Percentiles rank a stretch among this genome's conserved stretches.
Evolutionary conservation across 2,113 vertebrate genomes (phyloP).

Genomic region (Ochotona curzoniae): DNA sequence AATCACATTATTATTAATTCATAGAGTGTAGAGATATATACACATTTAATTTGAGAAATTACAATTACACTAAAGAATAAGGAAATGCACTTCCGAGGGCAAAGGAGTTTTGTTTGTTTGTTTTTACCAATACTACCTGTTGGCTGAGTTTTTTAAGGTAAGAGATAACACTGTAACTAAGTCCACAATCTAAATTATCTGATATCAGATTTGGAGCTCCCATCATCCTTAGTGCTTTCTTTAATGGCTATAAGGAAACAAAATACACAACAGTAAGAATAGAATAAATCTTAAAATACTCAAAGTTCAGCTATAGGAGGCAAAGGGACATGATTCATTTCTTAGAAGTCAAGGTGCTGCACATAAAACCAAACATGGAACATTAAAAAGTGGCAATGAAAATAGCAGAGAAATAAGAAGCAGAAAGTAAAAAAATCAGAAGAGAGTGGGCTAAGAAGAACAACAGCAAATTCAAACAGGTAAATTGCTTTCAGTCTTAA

Average conservation of each 20-base stretch:
- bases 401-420: constrained; percentile 77
- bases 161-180: constrained; percentile 93
- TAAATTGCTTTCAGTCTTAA: constrained; percentile 70
- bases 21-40: constrained; percentile 79
- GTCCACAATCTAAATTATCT: constrained; percentile 93
- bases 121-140: constrained; percentile 92
- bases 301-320: constrained; percentile 88
- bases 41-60: constrained; percentile 79
- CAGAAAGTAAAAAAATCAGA: constrained; percentile 79
- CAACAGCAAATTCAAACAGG: constrained; percentile 77
- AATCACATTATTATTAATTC: constrained; percentile 76
- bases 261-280: constrained; percentile 91
- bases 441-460: constrained; percentile 77
- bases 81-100: constrained; percentile 90
- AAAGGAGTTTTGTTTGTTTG: constrained; percentile 85
- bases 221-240: constrained; percentile 94
- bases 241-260: constrained; percentile 93
- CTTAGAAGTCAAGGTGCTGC: constrained; percentile 79
- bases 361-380: constrained; percentile 82
- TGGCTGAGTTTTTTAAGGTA: constrained; percentile 95
- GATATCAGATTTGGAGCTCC: constrained; percentile 93
- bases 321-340: constrained; percentile 86
- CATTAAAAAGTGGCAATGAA: constrained; percentile 81
- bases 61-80: constrained; percentile 86
- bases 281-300: constrained; percentile 87